Conservation (phyloP, 1,140 invertebrate species). For the Tetramorium alpestre region DNA sequence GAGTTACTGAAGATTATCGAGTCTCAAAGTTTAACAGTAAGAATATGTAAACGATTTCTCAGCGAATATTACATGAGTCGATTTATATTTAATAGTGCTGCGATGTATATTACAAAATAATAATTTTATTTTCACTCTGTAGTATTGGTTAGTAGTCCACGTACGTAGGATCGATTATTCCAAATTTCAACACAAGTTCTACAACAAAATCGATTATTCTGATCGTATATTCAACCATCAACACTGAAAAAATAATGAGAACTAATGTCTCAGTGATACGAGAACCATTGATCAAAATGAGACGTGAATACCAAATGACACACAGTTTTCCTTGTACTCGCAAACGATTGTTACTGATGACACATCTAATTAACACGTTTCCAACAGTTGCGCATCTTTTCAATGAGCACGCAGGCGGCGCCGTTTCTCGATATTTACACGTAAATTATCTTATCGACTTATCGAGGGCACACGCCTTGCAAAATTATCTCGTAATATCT, state of each 20-base stretch:
- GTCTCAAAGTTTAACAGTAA: neutral
- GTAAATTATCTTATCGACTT: conserved; percentile 16
- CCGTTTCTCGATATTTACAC: neutral
- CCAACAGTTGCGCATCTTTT: neutral
- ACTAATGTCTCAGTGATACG: neutral
- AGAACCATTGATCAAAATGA: neutral
- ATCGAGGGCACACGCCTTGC: neutral
- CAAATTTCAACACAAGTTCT: neutral
- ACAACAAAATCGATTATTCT: neutral
- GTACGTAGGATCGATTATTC: neutral
- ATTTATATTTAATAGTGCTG: neutral
- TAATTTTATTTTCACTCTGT: neutral
- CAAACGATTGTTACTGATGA: conserved; percentile 2
- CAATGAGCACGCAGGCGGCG: neutral
- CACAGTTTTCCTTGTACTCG: neutral
- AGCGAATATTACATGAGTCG: neutral
- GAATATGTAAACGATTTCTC: neutral
- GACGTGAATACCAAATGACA: neutral
- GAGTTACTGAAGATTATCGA: neutral
- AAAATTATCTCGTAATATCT: neutral
- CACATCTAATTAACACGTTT: conserved; percentile 19
- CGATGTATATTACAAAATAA: neutral
- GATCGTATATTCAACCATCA: neutral
- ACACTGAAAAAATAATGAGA: neutral
- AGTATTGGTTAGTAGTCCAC: neutral